Percentiles rank a stretch among this genome's conserved stretches.
Evolutionary conservation across 1,140 invertebrate genomes (phyloP).

Genomic region (Neodiprion lecontei): DNA sequence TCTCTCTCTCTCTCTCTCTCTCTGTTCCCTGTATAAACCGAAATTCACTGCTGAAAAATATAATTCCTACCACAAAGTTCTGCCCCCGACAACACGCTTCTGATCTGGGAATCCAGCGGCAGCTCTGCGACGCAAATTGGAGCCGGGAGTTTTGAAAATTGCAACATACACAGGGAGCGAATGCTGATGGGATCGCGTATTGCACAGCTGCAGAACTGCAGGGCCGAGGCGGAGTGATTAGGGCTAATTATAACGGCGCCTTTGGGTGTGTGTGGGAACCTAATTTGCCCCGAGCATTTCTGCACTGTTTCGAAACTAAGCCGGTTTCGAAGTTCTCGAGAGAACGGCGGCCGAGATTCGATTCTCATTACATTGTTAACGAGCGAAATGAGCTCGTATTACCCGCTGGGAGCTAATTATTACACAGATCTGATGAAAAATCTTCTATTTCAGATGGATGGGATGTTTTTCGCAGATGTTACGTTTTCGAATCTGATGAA

Average conservation of each 20-base stretch:
- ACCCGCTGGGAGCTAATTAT: neutral
- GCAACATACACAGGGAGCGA: too few species aligned
- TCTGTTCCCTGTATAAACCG: too few species aligned
- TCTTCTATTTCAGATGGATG: neutral
- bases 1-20: too few species aligned
- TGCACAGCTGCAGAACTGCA: too few species aligned
- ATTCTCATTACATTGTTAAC: neutral
- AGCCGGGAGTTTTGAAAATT: too few species aligned
- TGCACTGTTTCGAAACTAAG: neutral
- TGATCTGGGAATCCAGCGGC: too few species aligned
- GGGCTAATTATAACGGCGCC: neutral
- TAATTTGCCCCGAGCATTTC: slow-evolving; percentile 2
- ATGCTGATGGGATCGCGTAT: neutral
- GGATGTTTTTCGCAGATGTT: neutral
- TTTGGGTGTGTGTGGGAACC: neutral
- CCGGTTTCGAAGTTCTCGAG: neutral
- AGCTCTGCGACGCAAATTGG: too few species aligned
- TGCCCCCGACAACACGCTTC: too few species aligned
- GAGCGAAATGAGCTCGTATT: neutral
- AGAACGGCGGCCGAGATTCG: neutral
- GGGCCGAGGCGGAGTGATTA: neutral
- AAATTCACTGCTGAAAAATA: too few species aligned
- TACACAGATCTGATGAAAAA: neutral
- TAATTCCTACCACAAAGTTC: too few species aligned
- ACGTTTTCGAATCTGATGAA: too few species aligned